These are phyloP conservation scores for Silurus meridionalis DNA, from an alignment of 2,113 vertebrate species.

Conservation along the genomic window DNA sequence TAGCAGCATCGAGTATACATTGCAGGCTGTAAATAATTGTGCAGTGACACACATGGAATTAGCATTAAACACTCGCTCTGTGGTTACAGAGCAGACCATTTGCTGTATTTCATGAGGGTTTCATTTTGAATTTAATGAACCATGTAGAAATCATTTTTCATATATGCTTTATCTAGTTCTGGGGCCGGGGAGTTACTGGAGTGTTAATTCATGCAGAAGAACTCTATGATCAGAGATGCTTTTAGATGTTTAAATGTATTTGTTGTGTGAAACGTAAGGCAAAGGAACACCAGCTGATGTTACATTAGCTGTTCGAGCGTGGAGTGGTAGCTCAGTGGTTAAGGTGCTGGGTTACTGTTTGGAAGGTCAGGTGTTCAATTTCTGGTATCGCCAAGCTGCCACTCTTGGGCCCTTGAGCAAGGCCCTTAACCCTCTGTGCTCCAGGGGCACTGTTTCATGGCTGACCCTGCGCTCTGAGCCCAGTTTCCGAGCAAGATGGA, in stretches of 20 bases:
- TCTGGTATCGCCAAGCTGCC: no score
- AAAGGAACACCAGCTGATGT: not conserved
- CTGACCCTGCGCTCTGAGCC: no score
- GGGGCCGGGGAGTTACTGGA: not conserved
- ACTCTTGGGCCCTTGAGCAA: no score
- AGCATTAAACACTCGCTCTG: constrained; percentile 9
- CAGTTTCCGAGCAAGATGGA: no score
- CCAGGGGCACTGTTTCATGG: no score
- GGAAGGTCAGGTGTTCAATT: no score
- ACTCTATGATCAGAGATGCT: not conserved
- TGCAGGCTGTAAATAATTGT: not conserved
- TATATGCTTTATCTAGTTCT: not conserved
- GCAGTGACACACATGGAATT: not conserved
- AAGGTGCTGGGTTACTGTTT: no score
- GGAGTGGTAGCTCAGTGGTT: no score
- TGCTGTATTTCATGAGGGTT: not conserved
- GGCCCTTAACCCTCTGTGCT: no score
- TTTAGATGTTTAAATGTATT: not conserved
- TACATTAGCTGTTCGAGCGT: not conserved
- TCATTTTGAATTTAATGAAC: not conserved
- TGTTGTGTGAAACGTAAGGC: not conserved
- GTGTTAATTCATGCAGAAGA: not conserved
- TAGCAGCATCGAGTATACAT: constrained; percentile 20
- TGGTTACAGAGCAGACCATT: not conserved
- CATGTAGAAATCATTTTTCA: not conserved